Evolutionary conservation across 2,797 vertebrate genomes (phyloP).

Genomic region (Morelia viridis): DNA sequence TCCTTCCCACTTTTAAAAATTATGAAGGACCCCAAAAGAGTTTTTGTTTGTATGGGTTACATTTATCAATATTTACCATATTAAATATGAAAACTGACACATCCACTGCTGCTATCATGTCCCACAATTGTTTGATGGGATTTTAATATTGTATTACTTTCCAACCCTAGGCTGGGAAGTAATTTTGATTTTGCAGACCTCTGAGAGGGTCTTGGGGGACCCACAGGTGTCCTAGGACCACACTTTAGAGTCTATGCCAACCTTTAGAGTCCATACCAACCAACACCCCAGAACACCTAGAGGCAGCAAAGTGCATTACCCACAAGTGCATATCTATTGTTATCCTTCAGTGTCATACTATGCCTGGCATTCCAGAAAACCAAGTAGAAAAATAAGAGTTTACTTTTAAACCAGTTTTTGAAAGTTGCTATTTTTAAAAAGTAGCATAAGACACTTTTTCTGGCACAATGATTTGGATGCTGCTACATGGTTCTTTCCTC

Average conservation of each 20-base stretch:
- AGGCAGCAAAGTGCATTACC: background rate
- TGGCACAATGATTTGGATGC: background rate
- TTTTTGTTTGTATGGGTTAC: background rate
- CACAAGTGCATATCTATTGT: background rate
- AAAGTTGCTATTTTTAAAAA: background rate
- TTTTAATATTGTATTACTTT: background rate
- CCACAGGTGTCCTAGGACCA: background rate
- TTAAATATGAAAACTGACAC: background rate
- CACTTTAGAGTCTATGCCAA: background rate
- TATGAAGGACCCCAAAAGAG: background rate
- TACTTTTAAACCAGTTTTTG: background rate
- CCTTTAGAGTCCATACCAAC: background rate
- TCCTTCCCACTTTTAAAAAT: background rate
- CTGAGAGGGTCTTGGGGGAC: too few relatives aligned
- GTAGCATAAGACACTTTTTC: background rate
- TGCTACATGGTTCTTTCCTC: background rate
- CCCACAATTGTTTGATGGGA: background rate
- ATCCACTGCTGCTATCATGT: background rate
- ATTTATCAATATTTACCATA: background rate
- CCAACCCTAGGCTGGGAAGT: background rate
- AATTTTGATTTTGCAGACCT: background rate
- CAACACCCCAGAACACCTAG: background rate
- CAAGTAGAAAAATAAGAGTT: background rate
- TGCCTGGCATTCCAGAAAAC: background rate
- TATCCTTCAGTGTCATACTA: background rate